Percentiles rank a stretch among this genome's conserved stretches.
Evolutionary conservation across 2,888 invertebrate species (phyloP).

Genomic region (Hyposoter dolosus): DNA sequence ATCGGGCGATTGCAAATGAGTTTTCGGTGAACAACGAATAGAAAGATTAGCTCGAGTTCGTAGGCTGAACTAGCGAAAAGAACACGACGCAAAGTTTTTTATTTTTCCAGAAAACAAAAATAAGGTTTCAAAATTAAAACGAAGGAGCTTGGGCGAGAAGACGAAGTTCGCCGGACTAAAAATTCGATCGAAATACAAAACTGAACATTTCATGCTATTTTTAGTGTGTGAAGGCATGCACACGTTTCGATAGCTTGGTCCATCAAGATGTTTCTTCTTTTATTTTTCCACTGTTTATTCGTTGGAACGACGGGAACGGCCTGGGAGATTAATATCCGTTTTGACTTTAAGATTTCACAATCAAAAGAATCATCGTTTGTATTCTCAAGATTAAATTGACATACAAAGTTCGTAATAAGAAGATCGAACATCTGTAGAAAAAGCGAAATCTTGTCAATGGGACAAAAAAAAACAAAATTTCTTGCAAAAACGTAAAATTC

Average conservation of each 20-base stretch:
- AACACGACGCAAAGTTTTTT: neutral
- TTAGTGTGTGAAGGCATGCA: neutral
- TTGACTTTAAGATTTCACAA: neutral
- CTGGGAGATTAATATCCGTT: neutral
- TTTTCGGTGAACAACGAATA: neutral
- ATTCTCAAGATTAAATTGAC: neutral
- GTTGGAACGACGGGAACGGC: neutral
- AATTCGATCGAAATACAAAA: constrained; percentile 19
- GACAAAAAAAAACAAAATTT: neutral
- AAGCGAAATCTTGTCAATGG: neutral
- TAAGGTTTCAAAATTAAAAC: constrained; percentile 3
- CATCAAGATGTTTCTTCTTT: neutral
- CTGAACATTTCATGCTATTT: constrained; percentile 3
- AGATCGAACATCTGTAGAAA: neutral
- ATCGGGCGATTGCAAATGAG: neutral
- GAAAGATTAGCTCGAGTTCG: neutral
- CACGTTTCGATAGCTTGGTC: neutral
- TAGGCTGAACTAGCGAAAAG: neutral
- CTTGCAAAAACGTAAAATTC: neutral
- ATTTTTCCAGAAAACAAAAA: neutral
- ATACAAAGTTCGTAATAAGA: neutral
- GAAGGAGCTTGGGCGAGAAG: neutral
- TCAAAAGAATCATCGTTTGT: neutral
- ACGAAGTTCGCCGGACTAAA: neutral
- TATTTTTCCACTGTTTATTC: neutral